phyloP scores from a whole-genome alignment of 2,797 vertebrate genomes.

The Lacerta bilineata region DNA sequence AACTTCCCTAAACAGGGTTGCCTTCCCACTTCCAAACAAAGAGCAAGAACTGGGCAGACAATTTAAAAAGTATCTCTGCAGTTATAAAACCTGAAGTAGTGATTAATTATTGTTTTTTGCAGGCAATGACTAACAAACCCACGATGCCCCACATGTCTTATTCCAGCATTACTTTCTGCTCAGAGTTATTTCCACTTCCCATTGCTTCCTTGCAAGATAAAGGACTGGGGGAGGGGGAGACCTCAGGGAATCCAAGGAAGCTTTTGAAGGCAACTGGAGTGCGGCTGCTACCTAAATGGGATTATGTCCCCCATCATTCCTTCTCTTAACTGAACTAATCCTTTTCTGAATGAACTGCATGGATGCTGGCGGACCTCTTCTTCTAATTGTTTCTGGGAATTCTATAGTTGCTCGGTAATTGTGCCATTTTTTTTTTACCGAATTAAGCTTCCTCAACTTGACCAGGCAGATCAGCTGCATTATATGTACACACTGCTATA shows the following conservation, averaged over 20 bases:
- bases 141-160: conserved; percentile 18
- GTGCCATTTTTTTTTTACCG: neutral
- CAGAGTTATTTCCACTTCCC: conserved; percentile 28
- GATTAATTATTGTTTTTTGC: neutral
- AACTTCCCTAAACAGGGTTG: neutral
- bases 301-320: neutral
- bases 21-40: neutral
- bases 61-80: neutral
- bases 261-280: neutral
- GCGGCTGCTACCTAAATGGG: neutral
- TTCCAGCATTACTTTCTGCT: neutral
- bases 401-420: neutral
- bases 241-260: neutral
- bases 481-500: too few species aligned
- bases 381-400: neutral
- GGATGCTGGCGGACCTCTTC: neutral
- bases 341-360: neutral
- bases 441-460: neutral
- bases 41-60: neutral
- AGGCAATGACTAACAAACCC: neutral
- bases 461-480: neutral
- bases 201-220: neutral
- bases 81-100: neutral
- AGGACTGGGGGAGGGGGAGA: neutral
- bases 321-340: neutral